Evolutionary conservation across 1,140 invertebrate species (phyloP).

Genomic region (Lanistes nyassanus): DNA sequence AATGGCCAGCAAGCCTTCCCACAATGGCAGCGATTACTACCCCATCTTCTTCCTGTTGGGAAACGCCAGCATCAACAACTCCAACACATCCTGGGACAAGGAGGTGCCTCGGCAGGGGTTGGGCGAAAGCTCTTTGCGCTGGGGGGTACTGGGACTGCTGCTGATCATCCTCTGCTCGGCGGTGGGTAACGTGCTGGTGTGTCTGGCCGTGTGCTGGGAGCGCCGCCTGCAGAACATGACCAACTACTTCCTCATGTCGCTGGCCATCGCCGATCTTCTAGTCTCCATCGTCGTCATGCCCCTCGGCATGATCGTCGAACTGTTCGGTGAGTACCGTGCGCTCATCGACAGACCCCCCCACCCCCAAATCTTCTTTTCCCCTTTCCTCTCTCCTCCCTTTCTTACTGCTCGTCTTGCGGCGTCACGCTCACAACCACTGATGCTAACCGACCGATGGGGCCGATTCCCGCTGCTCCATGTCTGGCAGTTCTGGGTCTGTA

Average conservation of each 20-base stretch:
- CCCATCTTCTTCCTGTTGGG: not conserved
- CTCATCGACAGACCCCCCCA: no score
- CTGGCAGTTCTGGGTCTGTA: no score
- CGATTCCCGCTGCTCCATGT: no score
- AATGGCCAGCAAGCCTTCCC: not conserved
- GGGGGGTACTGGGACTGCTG: slow-evolving; percentile 58
- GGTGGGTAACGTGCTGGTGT: slow-evolving; percentile 93
- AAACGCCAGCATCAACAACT: not conserved
- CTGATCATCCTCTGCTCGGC: slow-evolving; percentile 86
- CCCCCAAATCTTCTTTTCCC: no score
- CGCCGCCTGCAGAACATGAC: slow-evolving; percentile 94
- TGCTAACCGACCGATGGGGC: no score
- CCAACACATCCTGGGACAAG: not conserved
- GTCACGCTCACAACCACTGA: no score
- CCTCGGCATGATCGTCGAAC: slow-evolving; percentile 88
- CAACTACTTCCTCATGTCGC: slow-evolving; percentile 97
- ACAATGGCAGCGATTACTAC: not conserved
- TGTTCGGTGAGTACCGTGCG: slow-evolving; percentile 54
- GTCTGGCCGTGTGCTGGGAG: slow-evolving; percentile 96
- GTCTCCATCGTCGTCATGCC: slow-evolving; percentile 96
- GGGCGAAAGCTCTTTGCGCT: slow-evolving; percentile 30
- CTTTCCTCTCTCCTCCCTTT: no score
- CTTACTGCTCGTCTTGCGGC: no score
- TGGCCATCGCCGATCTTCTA: slow-evolving; percentile 94
- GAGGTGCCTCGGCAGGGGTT: no score